Evolutionary conservation across 2,113 vertebrate genomes (phyloP).

Genomic region (Cathartes aura): DNA sequence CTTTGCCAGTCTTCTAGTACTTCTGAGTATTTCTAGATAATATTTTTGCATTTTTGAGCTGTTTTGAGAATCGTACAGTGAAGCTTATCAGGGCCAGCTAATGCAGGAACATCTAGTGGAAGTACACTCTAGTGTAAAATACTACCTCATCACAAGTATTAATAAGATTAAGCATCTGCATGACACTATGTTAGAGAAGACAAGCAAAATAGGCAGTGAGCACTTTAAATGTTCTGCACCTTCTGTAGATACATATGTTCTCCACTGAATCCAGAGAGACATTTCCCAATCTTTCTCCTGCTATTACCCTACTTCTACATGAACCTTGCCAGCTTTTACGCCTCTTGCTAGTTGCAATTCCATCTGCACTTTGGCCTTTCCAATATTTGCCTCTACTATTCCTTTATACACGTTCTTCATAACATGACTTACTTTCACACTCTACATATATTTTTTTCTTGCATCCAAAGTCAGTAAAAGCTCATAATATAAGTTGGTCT

Average conservation of each 20-base stretch:
- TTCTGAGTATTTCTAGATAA: background rate
- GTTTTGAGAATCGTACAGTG: background rate
- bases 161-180: background rate
- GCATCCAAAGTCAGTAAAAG: background rate
- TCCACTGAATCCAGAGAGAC: background rate
- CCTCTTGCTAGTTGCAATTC: background rate
- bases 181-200: background rate
- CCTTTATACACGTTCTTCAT: background rate
- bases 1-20: background rate
- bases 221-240: background rate
- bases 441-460: background rate
- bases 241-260: rapidly evolving
- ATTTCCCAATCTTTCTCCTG: background rate
- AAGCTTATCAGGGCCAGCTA: background rate
- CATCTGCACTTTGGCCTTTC: background rate
- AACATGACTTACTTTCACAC: background rate
- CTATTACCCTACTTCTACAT: background rate
- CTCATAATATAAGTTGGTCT: background rate
- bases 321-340: background rate
- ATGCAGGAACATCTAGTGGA: background rate
- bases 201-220: background rate
- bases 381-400: background rate
- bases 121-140: background rate
- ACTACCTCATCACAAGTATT: background rate
- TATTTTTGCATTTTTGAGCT: background rate